A percentile compares a stretch with the other conserved stretches of the same genome.
Evolutionary conservation across 2,797 vertebrate genomes (phyloP).

Genomic region (Micrastur ruficollis): DNA sequence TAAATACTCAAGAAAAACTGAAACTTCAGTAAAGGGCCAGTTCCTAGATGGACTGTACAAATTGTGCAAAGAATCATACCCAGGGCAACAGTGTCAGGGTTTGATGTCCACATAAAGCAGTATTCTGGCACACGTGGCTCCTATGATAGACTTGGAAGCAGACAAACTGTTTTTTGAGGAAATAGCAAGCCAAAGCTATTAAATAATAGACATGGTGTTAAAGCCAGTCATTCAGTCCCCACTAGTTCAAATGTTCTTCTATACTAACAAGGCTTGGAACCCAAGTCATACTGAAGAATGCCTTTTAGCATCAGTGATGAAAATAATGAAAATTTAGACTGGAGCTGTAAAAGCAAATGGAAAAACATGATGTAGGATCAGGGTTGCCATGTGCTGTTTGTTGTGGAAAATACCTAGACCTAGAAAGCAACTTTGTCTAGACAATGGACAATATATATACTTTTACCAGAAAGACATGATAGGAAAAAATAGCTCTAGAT

Average conservation of each 20-base stretch:
- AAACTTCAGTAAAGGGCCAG: neutral
- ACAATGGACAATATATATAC: neutral
- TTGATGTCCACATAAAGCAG: neutral
- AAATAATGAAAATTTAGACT: slow-evolving; percentile 11
- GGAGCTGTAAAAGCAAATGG: neutral
- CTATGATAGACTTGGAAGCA: neutral
- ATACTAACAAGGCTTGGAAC: neutral
- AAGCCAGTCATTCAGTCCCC: slow-evolving; percentile 16
- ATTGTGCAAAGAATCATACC: neutral
- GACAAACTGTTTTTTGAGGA: neutral
- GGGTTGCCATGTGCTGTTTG: neutral
- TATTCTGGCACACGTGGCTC: neutral
- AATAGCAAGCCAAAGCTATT: slow-evolving; percentile 22
- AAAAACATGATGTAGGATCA: neutral
- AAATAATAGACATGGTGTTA: slow-evolving; percentile 11
- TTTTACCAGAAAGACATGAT: neutral
- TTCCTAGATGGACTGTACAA: neutral
- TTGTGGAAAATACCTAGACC: neutral
- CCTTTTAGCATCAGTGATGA: neutral
- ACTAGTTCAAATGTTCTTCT: slow-evolving; percentile 8
- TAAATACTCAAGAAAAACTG: neutral
- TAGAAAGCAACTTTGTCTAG: neutral
- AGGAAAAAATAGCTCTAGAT: neutral
- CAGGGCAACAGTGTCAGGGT: neutral
- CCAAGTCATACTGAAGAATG: neutral